phyloP scores from a whole-genome alignment of 1,140 invertebrate species.

The Lepidurus apus region DNA sequence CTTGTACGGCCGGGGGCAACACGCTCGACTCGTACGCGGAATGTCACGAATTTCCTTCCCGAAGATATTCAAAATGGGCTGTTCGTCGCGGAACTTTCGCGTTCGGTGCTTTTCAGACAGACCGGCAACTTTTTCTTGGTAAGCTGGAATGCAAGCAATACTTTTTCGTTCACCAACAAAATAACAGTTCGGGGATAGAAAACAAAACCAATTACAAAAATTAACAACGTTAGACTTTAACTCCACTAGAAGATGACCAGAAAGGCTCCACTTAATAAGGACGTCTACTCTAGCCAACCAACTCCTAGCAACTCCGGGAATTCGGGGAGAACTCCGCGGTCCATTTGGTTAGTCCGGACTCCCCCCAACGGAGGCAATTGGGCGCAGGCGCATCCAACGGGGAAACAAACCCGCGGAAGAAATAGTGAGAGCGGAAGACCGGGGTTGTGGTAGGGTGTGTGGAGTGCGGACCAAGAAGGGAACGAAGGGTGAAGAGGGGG shows the following conservation, averaged over 20 bases:
- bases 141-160: background rate
- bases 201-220: background rate
- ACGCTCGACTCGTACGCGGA: background rate
- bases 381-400: background rate
- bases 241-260: background rate
- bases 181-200: background rate
- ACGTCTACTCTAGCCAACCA: slow-evolving; percentile 12
- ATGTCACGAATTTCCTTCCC: background rate
- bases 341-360: background rate
- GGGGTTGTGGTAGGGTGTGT: background rate
- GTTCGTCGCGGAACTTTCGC: background rate
- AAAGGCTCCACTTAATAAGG: background rate
- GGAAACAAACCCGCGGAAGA: background rate
- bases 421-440: background rate
- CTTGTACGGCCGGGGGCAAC: slow-evolving; percentile 1
- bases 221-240: background rate
- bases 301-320: slow-evolving; percentile 17
- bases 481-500: background rate
- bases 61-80: background rate
- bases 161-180: background rate
- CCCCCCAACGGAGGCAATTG: background rate
- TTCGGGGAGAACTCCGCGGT: slow-evolving; percentile 3
- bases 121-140: background rate
- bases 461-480: background rate
- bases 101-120: no score